Base-by-base conservation (phyloP, 1,140 invertebrate species). In the Drosophila mojavensis region DNA sequence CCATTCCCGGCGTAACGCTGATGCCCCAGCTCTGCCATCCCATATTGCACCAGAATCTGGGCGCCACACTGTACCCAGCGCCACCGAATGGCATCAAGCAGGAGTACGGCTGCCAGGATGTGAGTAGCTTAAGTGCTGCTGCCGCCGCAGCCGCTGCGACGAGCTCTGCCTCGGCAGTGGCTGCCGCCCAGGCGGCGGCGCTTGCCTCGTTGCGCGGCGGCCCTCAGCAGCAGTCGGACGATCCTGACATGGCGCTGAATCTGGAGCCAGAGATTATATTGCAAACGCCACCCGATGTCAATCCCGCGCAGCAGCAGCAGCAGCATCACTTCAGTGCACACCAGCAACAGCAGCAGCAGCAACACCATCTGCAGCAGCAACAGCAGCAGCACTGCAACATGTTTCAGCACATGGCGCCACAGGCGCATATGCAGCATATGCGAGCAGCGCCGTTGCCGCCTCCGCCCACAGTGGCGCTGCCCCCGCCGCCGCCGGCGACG, bases 1-100 rank as follows among this genome's bases (percentile, higher is more conserved):
- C 90, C 26, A 90, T 91, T 43, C 65, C 90, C 43, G 75, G 90
- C 45, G 90, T 91, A 41, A 80, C 90, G 56, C 55, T 91, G 65
- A 91, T 91, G 90, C 90, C 90, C 3, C 91, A 91, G 61, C 80
- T 91, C 17, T 91, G 90, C 62, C 90, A 91, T 75, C 90, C 90
- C 17, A 91, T 91, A 15, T 64, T 91, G 68, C 90, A 91, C 75
- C 90, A 91, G 68, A 91, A 91, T 62, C 59, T 91, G 62, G 83
- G 90, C 62, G 90, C 90, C 53, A 72, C 77, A 6, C 56, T 91
- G 15, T 91, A 91, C 24, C 72, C 83, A 26, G 81, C 77, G 4
- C 83, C 83, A 9, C 83, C 90, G 1, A 91, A 91, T 53, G 90
- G 90, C 58, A 91, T 91, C 59, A 91, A 91, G 59, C 90, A 91